Evolutionary conservation across 1,140 invertebrate genomes (phyloP).

Genomic region (Bombus sylvicola): DNA sequence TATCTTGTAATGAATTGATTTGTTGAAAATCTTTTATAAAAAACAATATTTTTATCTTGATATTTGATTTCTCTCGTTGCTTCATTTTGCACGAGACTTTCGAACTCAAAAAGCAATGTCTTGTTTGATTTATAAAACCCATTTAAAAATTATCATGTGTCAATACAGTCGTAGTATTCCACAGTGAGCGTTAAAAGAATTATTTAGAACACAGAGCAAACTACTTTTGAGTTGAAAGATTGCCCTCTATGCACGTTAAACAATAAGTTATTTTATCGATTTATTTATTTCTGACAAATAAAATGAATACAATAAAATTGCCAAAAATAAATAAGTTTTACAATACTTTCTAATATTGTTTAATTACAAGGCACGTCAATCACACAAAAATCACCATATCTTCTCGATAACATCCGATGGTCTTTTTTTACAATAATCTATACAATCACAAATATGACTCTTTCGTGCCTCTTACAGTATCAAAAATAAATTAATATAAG

Average conservation of each 20-base stretch:
- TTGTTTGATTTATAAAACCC: not conserved
- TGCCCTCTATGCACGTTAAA: not conserved
- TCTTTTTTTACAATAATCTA: not conserved
- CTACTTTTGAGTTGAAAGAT: conserved; percentile 7
- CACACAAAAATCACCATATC: conserved; percentile 27
- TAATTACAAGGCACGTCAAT: conserved; percentile 39
- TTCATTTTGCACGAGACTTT: not conserved
- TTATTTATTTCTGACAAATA: not conserved
- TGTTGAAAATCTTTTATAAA: not conserved
- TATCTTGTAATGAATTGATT: not conserved
- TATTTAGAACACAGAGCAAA: not conserved
- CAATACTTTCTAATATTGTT: not conserved
- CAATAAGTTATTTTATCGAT: not conserved
- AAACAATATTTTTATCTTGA: not conserved
- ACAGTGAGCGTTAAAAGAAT: not conserved
- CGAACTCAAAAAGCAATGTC: not conserved
- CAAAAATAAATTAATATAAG: conserved; percentile 55
- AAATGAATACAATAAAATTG: conserved; percentile 17
- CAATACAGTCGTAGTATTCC: conserved; percentile 1
- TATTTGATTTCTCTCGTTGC: not conserved
- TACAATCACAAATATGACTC: not conserved
- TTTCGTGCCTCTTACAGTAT: conserved; percentile 52
- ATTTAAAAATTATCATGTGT: not conserved
- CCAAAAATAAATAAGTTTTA: conserved; percentile 30
- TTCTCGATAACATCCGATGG: not conserved